Evolutionary conservation across 2,113 vertebrate species (phyloP).

Genomic region (Bujurquina vittata): DNA sequence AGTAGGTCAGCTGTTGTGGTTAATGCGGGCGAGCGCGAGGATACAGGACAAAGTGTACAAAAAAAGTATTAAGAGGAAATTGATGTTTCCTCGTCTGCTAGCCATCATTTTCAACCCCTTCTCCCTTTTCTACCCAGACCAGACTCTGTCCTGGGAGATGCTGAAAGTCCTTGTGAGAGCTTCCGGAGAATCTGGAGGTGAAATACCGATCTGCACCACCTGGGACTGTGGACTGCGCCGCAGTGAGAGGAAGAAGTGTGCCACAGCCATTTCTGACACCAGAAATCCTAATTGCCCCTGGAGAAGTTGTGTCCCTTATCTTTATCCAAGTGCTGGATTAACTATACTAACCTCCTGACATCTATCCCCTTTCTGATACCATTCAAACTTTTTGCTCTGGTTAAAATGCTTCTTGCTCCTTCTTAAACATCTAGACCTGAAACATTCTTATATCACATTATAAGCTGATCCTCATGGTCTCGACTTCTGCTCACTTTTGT

Average conservation of each 20-base stretch:
- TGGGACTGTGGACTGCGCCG: constrained; percentile 79
- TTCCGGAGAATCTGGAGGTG: constrained; percentile 48
- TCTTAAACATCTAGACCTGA: background rate
- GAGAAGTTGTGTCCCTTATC: constrained; percentile 77
- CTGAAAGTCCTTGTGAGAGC: constrained; percentile 14
- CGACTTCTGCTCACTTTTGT: background rate
- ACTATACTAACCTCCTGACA: background rate
- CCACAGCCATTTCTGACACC: constrained; percentile 58
- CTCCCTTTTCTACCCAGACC: background rate
- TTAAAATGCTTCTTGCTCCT: background rate
- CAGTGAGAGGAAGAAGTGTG: constrained; percentile 18
- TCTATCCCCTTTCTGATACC: background rate
- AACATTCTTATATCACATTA: background rate
- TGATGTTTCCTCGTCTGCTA: background rate
- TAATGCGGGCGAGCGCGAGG: background rate
- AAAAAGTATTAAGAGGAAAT: background rate
- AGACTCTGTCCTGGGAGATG: background rate
- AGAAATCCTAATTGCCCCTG: constrained; percentile 60
- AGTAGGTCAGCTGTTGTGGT: background rate
- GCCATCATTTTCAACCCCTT: background rate
- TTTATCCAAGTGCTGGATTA: constrained; percentile 68
- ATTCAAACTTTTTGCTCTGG: background rate
- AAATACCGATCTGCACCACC: constrained; percentile 46
- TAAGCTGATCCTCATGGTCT: background rate
- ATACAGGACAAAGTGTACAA: background rate